Base-by-base conservation (phyloP, 2,797 vertebrate species). In the Simalia tracyae region DNA sequence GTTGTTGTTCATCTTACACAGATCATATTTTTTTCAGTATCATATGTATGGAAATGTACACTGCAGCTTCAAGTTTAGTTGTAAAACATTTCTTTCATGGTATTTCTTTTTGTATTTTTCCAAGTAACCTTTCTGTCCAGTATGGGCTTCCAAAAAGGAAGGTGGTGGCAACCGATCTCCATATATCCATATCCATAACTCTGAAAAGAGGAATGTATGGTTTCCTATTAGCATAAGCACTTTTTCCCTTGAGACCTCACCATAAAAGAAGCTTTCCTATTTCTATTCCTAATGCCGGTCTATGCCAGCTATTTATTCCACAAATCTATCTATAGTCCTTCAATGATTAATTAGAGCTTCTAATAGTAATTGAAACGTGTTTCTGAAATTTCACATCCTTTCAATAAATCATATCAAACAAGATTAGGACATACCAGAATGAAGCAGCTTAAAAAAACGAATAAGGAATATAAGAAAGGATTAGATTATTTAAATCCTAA, bases 301-400 rank as follows among this genome's bases (percentile, higher is more conserved):
- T 19, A 46, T 54, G 42, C 59, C 66, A 54, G 46, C 14, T 87
- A 93, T 76, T 26, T 72, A 84, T 15, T 24, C 0, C 8, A 1
- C 57, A 91, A 89, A 12, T 87, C 56, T 93, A 42, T 0, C 92
- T 95, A 87, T 66, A 76, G 31, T 93, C 94, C 89, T 93, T 93
- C 46, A 92, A 63, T 64, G 90, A 90, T 92, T 96, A 96, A 96
- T 91, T 92, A 96, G 94, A 96, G 61, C 54, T 66, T 95, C 64
- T 91, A 92, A 93, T 92, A 93, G 92, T 92, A 95, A 63, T 95
- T 94, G 84, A 68, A 93, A 56, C 87, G 92, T 91, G 87, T 86
- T 93, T 96, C 94, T 95, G 95, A 93, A 95, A 96, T 95, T 93
- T 93, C 91, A 85, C 0, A 4, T 81, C 94, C 92, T 90, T 90